Base-by-base conservation (phyloP, 2,113 vertebrate species). In the Balaenoptera acutorostrata region DNA sequence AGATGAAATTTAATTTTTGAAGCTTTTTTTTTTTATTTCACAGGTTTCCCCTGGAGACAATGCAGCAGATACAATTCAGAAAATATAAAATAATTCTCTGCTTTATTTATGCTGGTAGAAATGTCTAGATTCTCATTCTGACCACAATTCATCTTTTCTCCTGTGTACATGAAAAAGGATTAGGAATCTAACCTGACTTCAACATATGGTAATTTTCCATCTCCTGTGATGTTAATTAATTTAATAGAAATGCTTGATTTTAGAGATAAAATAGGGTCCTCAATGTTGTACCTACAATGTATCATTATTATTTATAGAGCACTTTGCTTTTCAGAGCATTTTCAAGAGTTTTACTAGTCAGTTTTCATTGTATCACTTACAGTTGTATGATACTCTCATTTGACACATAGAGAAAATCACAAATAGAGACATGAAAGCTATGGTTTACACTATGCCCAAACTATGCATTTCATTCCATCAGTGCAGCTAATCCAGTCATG, bases 1-100 rank as follows among this genome's bases (percentile, higher is more conserved):
- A 91, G 72, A 20, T 92, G 17, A 77, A 97, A 95, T 95, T 97
- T 84, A 13, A 94, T 97, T 98, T 97, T 93, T 77, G 74, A 77
- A 88, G 0, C 4, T 80, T 57, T 84, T 71, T 66, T 84, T 71
- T 75, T 66, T 89, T 5, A 55, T 80, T 96, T 93, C 27, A 64
- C 91, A 55, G 25, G 39, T 77, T 84, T 93, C 46, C 29, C 57
- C 64, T 71, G n/a, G 23, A 72, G 57, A 97, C 72, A 57, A 77
- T 36, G 14, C 6, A 69, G 59, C 33, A 83, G 31, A 66, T 93
- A 2, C 5, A 75, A 86, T 72, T 93, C 77, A 57, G 39, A 90
- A 89, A 31, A 77, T 82, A 64, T 33, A 68, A 92, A 88, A 49
- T 57, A 92, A 49, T 29, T 83, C 18, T 18, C 49, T 18, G 3